A percentile compares a stretch with the other conserved stretches of the same genome.
These are phyloP conservation scores for Magallana nippona DNA, from an alignment of 2,888 invertebrate genomes.

Conservation along the genomic window DNA sequence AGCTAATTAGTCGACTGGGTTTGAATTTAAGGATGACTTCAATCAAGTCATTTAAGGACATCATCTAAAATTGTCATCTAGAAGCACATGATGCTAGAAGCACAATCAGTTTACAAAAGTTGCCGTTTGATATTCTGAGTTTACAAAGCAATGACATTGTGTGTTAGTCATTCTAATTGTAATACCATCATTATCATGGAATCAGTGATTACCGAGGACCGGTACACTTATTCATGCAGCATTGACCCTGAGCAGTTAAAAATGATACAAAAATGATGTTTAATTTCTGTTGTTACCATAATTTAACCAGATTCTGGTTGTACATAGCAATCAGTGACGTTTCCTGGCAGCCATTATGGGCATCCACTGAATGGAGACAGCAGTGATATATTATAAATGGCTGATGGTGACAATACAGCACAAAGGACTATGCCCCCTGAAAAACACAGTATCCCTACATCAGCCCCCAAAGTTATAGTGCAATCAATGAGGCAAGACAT, in stretches of 20 bases:
- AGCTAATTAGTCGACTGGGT: constrained; percentile 18
- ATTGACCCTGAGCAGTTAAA: constrained; percentile 29
- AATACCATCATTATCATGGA: constrained; percentile 16
- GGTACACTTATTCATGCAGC: constrained; percentile 19
- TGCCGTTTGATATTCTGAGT: constrained; percentile 1
- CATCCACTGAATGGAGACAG: not conserved
- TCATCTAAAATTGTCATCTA: constrained; percentile 26
- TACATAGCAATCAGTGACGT: not conserved
- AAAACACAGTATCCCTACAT: not conserved
- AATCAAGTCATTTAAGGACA: not conserved
- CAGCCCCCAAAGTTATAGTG: not conserved
- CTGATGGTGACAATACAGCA: not conserved
- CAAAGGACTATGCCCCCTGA: not conserved
- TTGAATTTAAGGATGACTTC: constrained; percentile 21
- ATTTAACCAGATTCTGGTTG: constrained; percentile 16
- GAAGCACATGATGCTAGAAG: constrained; percentile 30
- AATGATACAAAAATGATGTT: constrained; percentile 14
- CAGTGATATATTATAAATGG: not conserved
- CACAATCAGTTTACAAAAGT: constrained; percentile 28
- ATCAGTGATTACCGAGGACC: not conserved
- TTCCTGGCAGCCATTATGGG: constrained; percentile 15
- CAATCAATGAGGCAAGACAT: constrained; percentile 5
- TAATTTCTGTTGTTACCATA: constrained; percentile 9
- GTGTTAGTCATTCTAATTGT: constrained; percentile 29
- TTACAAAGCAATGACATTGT: constrained; percentile 14